Evolutionary conservation across 2,797 vertebrate species (phyloP), one percentile per base, ranked within the genome.

Genomic region (Lutjanus argentimaculatus): DNA sequence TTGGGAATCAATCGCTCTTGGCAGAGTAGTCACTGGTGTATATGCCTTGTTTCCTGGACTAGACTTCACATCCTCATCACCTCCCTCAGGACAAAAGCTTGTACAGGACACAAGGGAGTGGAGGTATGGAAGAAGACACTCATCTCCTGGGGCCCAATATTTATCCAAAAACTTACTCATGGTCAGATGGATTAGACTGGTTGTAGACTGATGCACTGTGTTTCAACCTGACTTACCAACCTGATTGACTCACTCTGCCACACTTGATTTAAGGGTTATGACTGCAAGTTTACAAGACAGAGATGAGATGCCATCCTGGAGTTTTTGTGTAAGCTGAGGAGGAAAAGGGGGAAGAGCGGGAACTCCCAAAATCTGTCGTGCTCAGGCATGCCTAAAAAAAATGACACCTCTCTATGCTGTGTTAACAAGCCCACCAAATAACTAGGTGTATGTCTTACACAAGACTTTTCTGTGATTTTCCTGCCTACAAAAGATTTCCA

Each of bases 371-470:
- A 11, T 65, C 52, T 11, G 43, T 85, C 75, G 0, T 91, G 93
- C 80, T 92, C 87, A 88, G 91, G 72, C 93, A 88, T 90, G 93
- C 76, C 88, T 66, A 3, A 74, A 81, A 61, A 91, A 91, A 82
- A 89, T 89, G 85, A 88, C 79, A 66, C 74, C 84, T 88, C 79
- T 87, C 59, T 62, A 43, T 7, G 9, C 45, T 84, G 79, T 83
- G 87, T 93, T 90, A 91, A 94, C 92, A 93, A 94, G 85, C 77
- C 81, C 78, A 83, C 72, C 88, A 87, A 91, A 93, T 90, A 55
- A 91, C 69, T 74, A 86, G 90, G 85, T 93, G 67, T 30, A 77
- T 81, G 63, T 86, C 75, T 88, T 71, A 86, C 86, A 87, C 89
- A 88, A 85, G 71, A 84, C 79, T 67, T 64, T 80, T 83, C 85